A percentile compares a stretch with the other conserved stretches of the same genome.
phyloP scores from a whole-genome alignment of 2,888 invertebrate species.

The Drosophila austrosaltans region DNA sequence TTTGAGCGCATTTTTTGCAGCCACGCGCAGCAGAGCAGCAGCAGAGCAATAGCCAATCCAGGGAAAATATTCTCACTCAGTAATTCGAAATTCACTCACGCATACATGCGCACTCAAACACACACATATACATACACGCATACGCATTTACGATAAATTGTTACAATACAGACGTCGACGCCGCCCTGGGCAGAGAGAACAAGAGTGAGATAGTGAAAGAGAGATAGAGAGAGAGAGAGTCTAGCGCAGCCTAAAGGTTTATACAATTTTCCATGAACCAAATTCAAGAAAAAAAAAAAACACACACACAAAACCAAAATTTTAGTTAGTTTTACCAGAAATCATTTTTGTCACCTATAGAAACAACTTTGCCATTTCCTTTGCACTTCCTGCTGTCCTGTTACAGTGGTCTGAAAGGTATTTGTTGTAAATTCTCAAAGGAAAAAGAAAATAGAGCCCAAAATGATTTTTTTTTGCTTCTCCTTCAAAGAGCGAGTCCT shows the following conservation, averaged over 20 bases:
- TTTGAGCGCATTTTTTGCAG: slow-evolving; percentile 49
- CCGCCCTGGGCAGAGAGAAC: slow-evolving; percentile 34
- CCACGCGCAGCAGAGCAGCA: slow-evolving; percentile 46
- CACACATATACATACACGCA: slow-evolving; percentile 27
- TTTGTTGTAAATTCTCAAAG: too few relatives aligned
- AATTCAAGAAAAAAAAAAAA: background rate
- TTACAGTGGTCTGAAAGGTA: too few relatives aligned
- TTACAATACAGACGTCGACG: slow-evolving; percentile 73
- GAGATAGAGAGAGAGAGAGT: background rate
- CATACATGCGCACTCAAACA: slow-evolving; percentile 50
- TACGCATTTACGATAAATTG: slow-evolving; percentile 36
- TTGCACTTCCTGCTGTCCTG: too few relatives aligned
- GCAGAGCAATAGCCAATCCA: slow-evolving; percentile 20
- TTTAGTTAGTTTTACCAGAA: background rate
- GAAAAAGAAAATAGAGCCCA: too few relatives aligned
- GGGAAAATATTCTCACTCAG: slow-evolving; percentile 39
- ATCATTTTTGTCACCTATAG: too few relatives aligned
- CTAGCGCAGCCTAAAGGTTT: slow-evolving; percentile 7
- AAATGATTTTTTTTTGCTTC: too few relatives aligned
- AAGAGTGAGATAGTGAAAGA: slow-evolving; percentile 21
- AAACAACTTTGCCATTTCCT: background rate
- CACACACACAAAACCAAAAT: background rate
- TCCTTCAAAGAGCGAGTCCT: too few relatives aligned
- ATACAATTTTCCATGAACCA: background rate
- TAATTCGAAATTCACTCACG: slow-evolving; percentile 44